Percentiles rank a stretch among this genome's conserved stretches.
phyloP scores from a whole-genome alignment of 1,140 invertebrate species.

The Phortica variegata region DNA sequence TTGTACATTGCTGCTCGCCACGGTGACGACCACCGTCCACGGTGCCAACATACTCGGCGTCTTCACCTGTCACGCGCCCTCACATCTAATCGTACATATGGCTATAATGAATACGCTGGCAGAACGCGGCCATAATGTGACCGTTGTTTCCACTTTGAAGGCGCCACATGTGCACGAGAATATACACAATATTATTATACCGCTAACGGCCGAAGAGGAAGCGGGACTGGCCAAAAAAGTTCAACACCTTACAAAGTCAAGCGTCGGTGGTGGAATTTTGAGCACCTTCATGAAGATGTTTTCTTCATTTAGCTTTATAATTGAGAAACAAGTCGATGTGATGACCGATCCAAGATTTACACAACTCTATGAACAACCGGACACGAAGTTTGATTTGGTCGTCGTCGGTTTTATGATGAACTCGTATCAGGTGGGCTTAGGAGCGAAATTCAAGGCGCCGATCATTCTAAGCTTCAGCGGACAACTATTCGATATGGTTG shows the following conservation, averaged over 20 bases:
- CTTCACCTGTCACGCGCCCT: slow-evolving; percentile 27
- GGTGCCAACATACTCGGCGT: slow-evolving; percentile 26
- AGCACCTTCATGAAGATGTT: background rate
- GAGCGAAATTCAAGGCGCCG: slow-evolving; percentile 21
- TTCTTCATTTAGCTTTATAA: background rate
- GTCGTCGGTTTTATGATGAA: slow-evolving; percentile 19
- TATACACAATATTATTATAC: background rate
- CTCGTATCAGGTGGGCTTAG: slow-evolving; percentile 20
- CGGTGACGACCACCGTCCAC: no score
- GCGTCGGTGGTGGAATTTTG: background rate
- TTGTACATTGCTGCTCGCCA: no score
- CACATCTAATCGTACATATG: slow-evolving; percentile 28
- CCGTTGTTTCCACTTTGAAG: slow-evolving; percentile 15
- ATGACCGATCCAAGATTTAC: slow-evolving; percentile 1
- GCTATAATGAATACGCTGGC: slow-evolving; percentile 22
- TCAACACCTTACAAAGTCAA: background rate
- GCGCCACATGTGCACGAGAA: slow-evolving; percentile 1
- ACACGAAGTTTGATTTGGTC: slow-evolving; percentile 19
- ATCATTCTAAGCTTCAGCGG: slow-evolving; percentile 9
- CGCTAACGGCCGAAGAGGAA: background rate
- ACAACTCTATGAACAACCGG: slow-evolving; percentile 7
- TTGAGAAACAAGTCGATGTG: background rate
- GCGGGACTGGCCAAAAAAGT: no score
- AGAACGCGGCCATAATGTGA: slow-evolving; percentile 33
- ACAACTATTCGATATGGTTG: slow-evolving; percentile 2